Conservation (phyloP, 1,140 invertebrate species). For the Papilio polyxenes region DNA sequence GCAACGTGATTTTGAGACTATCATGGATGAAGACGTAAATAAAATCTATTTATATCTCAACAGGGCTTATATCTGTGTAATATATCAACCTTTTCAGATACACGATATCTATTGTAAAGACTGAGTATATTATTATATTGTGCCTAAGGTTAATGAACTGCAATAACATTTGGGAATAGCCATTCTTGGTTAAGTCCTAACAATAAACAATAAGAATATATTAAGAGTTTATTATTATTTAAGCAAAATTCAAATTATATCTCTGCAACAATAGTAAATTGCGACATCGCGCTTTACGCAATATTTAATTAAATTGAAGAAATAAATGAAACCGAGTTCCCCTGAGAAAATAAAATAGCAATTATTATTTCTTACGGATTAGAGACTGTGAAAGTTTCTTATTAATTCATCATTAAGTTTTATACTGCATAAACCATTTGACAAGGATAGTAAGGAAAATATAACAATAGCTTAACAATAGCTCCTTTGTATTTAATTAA, state of each 20-base stretch:
- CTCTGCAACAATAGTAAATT: too few relatives aligned
- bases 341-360: background rate
- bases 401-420: background rate
- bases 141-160: too few relatives aligned
- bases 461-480: too few relatives aligned
- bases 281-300: background rate
- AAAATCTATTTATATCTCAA: background rate
- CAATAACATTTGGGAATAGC: too few relatives aligned
- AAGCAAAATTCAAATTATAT: background rate
- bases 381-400: background rate
- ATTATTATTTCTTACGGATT: background rate
- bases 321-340: too few relatives aligned
- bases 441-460: too few relatives aligned
- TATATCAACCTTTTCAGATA: too few relatives aligned
- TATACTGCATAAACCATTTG: background rate
- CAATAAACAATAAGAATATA: background rate
- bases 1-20: background rate
- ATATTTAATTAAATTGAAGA: background rate
- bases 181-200: background rate
- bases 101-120: too few relatives aligned
- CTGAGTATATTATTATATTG: too few relatives aligned
- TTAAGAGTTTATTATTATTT: background rate
- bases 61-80: background rate
- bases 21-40: background rate
- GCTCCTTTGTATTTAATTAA: too few relatives aligned